A percentile compares a stretch with the other conserved stretches of the same genome.
Conservation (phyloP, 1,140 invertebrate species). For the Ceratina australensis region DNA sequence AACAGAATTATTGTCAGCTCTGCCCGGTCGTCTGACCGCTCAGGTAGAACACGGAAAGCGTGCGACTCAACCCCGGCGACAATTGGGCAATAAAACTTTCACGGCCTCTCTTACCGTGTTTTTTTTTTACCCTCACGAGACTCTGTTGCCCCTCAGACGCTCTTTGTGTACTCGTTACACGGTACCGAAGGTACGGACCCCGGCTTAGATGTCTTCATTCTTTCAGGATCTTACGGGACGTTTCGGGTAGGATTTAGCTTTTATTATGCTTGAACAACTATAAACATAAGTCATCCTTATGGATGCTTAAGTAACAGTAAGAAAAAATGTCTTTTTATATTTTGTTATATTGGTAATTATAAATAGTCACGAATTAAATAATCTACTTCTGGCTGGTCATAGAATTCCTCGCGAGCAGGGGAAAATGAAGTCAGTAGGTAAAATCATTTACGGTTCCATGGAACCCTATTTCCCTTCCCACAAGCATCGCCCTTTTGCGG, state of each 20-base stretch:
- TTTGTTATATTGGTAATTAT: too few relatives aligned
- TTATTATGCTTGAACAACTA: too few relatives aligned
- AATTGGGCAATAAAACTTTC: conserved; percentile 27
- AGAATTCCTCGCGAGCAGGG: conserved; percentile 7
- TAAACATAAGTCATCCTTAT: too few relatives aligned
- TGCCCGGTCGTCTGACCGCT: neutral
- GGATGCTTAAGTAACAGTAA: too few relatives aligned
- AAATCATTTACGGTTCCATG: conserved; percentile 68
- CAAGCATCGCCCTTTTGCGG: conserved; percentile 67
- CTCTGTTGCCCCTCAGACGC: neutral
- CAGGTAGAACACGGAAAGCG: conserved; percentile 1
- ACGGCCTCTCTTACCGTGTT: neutral
- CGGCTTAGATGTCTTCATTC: neutral
- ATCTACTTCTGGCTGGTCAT: neutral
- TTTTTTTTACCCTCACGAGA: neutral
- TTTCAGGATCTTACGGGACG: too few relatives aligned
- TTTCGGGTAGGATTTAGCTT: too few relatives aligned
- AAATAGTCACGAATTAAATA: neutral
- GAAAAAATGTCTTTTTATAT: too few relatives aligned
- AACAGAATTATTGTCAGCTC: conserved; percentile 26
- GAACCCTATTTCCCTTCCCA: conserved; percentile 65
- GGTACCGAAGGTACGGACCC: too few relatives aligned
- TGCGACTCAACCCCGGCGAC: too few relatives aligned
- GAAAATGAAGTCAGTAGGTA: conserved; percentile 67
- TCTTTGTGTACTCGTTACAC: neutral